Conservation (phyloP, 2,113 vertebrate species). For the Cyrtonyx montezumae region DNA sequence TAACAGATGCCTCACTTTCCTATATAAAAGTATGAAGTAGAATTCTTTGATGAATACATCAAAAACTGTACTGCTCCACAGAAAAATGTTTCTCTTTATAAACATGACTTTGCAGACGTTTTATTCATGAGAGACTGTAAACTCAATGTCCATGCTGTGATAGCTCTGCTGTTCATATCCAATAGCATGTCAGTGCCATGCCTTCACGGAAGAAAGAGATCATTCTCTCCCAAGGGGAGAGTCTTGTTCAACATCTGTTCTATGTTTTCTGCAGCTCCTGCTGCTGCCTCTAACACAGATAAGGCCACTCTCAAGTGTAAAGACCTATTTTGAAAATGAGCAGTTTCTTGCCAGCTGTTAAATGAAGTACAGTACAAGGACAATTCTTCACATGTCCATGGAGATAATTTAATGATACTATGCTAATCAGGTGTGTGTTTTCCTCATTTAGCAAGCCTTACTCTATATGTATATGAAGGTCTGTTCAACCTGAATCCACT, state of each 20-base stretch:
- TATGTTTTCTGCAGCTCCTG: slow-evolving; percentile 45
- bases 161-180: neutral
- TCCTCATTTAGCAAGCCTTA: neutral
- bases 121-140: slow-evolving; percentile 11
- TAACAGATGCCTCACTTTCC: neutral
- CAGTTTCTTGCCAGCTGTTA: slow-evolving; percentile 50
- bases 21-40: neutral
- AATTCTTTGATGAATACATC: neutral
- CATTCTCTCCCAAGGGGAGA: slow-evolving; percentile 18
- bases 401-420: slow-evolving; percentile 23
- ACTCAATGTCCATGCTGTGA: neutral
- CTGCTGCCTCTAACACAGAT: slow-evolving; percentile 3
- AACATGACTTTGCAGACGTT: slow-evolving; percentile 4
- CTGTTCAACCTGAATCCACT: slow-evolving; percentile 16
- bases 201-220: slow-evolving; percentile 7
- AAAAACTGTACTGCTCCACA: neutral
- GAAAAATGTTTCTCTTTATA: slow-evolving; percentile 3
- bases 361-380: slow-evolving; percentile 39
- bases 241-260: slow-evolving; percentile 48
- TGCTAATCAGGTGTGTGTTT: slow-evolving; percentile 13
- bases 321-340: slow-evolving; percentile 25
- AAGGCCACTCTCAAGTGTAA: slow-evolving; percentile 38
- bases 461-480: neutral
- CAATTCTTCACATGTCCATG: neutral
- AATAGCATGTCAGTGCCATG: neutral